Evolutionary conservation across 1,140 invertebrate genomes (phyloP).

Genomic region (Scaptomyza pallida): DNA sequence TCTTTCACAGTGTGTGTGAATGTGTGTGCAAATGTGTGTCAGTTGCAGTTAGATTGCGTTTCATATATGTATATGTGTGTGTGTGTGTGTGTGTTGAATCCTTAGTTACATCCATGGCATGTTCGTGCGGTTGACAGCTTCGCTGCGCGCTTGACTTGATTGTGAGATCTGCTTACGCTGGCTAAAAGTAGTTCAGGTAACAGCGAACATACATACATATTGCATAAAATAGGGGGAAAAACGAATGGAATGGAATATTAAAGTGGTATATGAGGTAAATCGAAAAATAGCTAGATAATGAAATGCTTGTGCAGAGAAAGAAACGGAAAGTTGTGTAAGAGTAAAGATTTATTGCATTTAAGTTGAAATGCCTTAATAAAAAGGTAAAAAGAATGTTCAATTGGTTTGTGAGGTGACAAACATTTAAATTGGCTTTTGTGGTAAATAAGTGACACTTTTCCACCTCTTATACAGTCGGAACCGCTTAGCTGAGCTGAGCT

Average conservation of each 20-base stretch:
- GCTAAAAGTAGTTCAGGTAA: constrained; percentile 37
- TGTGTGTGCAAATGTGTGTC: constrained; percentile 27
- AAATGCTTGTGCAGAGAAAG: not conserved
- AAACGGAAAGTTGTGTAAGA: too few species aligned
- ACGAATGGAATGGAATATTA: constrained; percentile 5
- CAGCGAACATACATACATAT: not conserved
- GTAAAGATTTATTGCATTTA: not conserved
- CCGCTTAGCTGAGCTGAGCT: too few species aligned
- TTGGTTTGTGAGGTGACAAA: too few species aligned
- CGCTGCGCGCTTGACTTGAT: constrained; percentile 48
- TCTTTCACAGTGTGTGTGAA: not conserved
- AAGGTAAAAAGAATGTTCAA: too few species aligned
- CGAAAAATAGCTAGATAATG: too few species aligned
- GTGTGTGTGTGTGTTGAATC: constrained; percentile 12
- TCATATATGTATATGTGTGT: constrained; percentile 17
- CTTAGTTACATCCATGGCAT: constrained; percentile 15
- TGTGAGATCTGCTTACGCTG: constrained; percentile 39
- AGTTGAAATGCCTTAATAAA: too few species aligned
- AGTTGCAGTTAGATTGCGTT: constrained; percentile 58
- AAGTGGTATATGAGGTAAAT: constrained; percentile 11
- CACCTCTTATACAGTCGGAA: too few species aligned
- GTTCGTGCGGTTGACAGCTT: constrained; percentile 70
- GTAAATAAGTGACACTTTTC: too few species aligned
- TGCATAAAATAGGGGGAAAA: not conserved
- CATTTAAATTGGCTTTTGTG: too few species aligned